Evolutionary conservation across 2,797 vertebrate genomes (phyloP).

Genomic region (Nyctalus aviator): DNA sequence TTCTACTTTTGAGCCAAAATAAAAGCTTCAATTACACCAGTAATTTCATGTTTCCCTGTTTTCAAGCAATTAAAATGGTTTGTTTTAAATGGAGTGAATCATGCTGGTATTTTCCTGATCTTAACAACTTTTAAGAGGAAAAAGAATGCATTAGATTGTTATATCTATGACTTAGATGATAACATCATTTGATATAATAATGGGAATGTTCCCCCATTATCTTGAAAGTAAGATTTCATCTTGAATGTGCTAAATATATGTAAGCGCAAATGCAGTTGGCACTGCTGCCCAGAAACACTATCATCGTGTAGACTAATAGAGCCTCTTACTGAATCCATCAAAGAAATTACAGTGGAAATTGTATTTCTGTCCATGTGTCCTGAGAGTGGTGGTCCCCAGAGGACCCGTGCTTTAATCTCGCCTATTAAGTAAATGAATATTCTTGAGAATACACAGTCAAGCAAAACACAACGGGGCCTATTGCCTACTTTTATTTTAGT

Average conservation of each 20-base stretch:
- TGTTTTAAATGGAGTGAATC: slow-evolving; percentile 29
- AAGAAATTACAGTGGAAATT: slow-evolving; percentile 76
- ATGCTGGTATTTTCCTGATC: background rate
- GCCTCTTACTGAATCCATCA: slow-evolving; percentile 70
- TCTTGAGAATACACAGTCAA: slow-evolving; percentile 71
- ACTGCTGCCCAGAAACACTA: slow-evolving; percentile 41
- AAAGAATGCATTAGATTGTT: background rate
- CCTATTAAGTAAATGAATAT: slow-evolving; percentile 80
- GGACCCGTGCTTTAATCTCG: slow-evolving; percentile 66
- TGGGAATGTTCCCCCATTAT: background rate
- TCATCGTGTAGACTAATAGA: background rate
- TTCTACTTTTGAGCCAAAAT: slow-evolving; percentile 32
- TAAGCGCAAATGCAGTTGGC: background rate
- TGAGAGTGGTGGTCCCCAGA: slow-evolving; percentile 66
- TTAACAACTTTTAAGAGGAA: slow-evolving; percentile 54
- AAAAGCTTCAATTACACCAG: slow-evolving; percentile 8
- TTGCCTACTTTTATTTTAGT: slow-evolving; percentile 62
- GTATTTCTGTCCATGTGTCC: slow-evolving; percentile 51
- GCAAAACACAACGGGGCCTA: slow-evolving; percentile 47
- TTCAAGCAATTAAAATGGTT: slow-evolving; percentile 13
- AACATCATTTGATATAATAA: slow-evolving; percentile 43
- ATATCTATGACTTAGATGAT: background rate
- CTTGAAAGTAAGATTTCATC: slow-evolving; percentile 51
- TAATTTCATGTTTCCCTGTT: background rate
- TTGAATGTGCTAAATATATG: slow-evolving; percentile 48